phyloP scores from a whole-genome alignment of 2,113 vertebrate genomes.

The Pyrgilauda ruficollis region DNA sequence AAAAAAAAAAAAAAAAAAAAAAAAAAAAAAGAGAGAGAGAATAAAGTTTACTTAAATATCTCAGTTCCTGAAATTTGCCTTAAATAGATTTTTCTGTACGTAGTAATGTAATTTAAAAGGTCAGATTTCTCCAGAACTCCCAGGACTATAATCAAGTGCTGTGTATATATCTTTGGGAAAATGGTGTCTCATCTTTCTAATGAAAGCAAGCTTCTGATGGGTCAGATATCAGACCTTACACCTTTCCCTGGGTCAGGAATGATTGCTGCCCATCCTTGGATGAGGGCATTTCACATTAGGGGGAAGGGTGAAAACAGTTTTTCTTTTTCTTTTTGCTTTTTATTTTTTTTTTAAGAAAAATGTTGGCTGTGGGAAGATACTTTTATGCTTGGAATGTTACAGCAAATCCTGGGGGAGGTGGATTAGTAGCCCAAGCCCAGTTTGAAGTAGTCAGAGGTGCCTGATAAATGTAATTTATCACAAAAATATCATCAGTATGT shows the following conservation, averaged over 20 bases:
- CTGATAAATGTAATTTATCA: conserved; percentile 28
- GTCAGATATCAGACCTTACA: conserved; percentile 67
- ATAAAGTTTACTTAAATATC: conserved; percentile 22
- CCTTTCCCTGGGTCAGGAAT: conserved; percentile 62
- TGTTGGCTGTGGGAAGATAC: background rate
- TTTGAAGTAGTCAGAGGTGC: conserved; percentile 39
- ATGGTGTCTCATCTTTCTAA: conserved; percentile 55
- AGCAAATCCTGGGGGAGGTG: background rate
- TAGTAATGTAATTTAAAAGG: conserved; percentile 56
- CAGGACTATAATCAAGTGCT: conserved; percentile 46
- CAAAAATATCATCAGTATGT: background rate
- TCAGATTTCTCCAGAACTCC: conserved; percentile 63
- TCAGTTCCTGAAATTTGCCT: conserved; percentile 39
- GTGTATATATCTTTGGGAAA: conserved; percentile 55
- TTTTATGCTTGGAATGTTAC: background rate
- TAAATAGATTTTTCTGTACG: conserved; percentile 41
- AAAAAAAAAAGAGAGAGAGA: background rate
- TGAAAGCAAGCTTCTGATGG: conserved; percentile 53
- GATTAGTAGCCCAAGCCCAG: conserved; percentile 12
- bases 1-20: background rate
- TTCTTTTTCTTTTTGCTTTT: background rate
- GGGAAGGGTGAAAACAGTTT: background rate
- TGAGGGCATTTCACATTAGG: conserved; percentile 5
- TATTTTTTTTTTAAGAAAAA: background rate
- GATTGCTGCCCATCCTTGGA: conserved; percentile 22